Evolutionary conservation across 1,140 invertebrate species (phyloP), one percentile per base, ranked within the genome.

Genomic region (Brachionus rotundiformis): DNA sequence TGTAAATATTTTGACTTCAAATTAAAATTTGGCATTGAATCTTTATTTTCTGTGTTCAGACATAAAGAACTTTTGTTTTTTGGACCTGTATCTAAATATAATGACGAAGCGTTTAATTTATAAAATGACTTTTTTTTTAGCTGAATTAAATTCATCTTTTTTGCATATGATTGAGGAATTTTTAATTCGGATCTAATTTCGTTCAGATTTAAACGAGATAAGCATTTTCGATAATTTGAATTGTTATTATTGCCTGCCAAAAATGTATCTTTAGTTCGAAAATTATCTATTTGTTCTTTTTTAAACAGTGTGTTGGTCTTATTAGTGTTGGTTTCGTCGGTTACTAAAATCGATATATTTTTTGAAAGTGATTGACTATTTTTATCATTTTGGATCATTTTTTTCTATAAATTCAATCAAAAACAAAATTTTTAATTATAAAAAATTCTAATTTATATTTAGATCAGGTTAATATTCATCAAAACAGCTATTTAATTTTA

Each of bases 141-240:
- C 36, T 33, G 36, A 31, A 19, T 13, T 19, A 4, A 19, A 36
- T 36, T 31, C 10, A 19, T 36, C 16, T 68, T 13, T 68, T 68
- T 68, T 39, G n/a, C 11, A 13, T 68, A 16, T 33, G 63, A 29
- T 33, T 39, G 31, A 6, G 47, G 19, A 54, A 25, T 54, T 54
- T 19, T 54, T 16, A 54, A 19, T 19, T 54, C 47, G 23, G 47
- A 8, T 19, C 29, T 68, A 16, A 36, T 33, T 19, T 44, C 39
- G 68, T 44, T 73, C 16, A 73, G 25, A 73, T 73, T 73, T 41
- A 73, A 73, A 13, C 68, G 68, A 19, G 68, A 73, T 11, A 73
- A 44, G 13, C 68, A 73, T 41, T 73, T 73, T 27, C 68, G 36
- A 44, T 73, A 44, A 44, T 73, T 73, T 8, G 19, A 44, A 44